Evolutionary conservation across 2,888 invertebrate genomes (phyloP).

Genomic region (Plebejus melissa): DNA sequence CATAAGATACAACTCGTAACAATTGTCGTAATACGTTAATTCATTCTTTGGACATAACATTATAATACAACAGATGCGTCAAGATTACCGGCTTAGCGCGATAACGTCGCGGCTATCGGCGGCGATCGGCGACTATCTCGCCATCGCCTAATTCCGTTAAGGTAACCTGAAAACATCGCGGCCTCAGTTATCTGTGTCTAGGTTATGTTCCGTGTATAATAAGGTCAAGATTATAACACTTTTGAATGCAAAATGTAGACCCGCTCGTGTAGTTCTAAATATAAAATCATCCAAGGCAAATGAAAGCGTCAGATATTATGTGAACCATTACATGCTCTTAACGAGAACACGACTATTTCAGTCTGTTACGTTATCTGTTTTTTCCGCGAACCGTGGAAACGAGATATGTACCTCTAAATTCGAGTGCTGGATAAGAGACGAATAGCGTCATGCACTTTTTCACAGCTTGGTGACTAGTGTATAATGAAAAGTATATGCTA

Average conservation of each 20-base stretch:
- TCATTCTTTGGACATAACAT: conserved; percentile 37
- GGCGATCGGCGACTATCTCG: background rate
- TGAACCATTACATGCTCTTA: no score
- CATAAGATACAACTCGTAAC: conserved; percentile 69
- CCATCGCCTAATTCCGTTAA: background rate
- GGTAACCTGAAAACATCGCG: background rate
- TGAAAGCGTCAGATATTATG: no score
- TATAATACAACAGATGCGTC: conserved; percentile 29
- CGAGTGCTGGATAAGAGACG: no score
- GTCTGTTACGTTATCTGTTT: no score
- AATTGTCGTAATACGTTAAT: conserved; percentile 41
- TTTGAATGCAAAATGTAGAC: background rate
- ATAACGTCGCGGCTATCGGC: background rate
- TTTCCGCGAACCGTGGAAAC: no score
- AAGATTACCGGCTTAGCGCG: conserved; percentile 24
- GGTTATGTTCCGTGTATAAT: background rate
- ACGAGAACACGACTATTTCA: no score
- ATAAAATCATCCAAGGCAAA: no score
- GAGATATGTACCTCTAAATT: no score
- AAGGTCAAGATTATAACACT: background rate
- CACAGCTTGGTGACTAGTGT: no score
- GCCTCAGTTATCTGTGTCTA: background rate
- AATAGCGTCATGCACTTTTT: no score
- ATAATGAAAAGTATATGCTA: no score
- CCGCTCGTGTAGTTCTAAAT: no score